Base-by-base conservation (phyloP, 2,113 vertebrate species). In the Lagopus muta region DNA sequence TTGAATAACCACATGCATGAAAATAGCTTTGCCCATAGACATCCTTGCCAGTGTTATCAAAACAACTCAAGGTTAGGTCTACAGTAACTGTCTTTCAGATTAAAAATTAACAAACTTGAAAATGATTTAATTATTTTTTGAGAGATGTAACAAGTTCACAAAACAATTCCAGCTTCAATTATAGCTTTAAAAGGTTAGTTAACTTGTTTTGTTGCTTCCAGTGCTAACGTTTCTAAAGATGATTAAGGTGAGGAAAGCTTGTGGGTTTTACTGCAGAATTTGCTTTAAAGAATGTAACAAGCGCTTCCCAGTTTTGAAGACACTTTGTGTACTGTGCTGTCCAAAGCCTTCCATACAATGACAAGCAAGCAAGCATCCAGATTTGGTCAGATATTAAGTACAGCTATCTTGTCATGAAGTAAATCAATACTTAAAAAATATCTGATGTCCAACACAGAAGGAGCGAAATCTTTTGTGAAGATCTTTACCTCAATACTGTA, bases 71-170 rank as follows among this genome's bases (percentile, higher is more conserved):
- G 30, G 65, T 75, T 93, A 96, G 22, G 81, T 89, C 77, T 92
- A 92, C 24, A 96, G 93, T 72, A 94, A 94, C 60, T 81, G 42
- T 48, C 43, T 42, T 94, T 38, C 86, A 74, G n/a, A 93, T 94
- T 96, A 86, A 87, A 94, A 93, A 92, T 57, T 90, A 95, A 91
- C 87, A 88, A 92, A 70, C 90, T 92, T 91, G 57, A 71, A 65
- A 92, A 91, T 34, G 22, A 93, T n/a, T 89, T 93, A 91, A 93
- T 96, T 96, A 80, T 76, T 96, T 69, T 65, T 80, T 73, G 75
- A 97, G 70, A 89, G 82, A 86, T 76, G 42, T 3, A 15, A 85
- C 52, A 94, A 89, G 60, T 90, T 93, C 83, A 97, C 36, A 72
- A 5, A 21, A 62, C 36, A 96, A 96, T 82, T 97, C 54, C 22